Conservation (phyloP, 1,140 invertebrate genomes). For the Theocolax elegans region DNA sequence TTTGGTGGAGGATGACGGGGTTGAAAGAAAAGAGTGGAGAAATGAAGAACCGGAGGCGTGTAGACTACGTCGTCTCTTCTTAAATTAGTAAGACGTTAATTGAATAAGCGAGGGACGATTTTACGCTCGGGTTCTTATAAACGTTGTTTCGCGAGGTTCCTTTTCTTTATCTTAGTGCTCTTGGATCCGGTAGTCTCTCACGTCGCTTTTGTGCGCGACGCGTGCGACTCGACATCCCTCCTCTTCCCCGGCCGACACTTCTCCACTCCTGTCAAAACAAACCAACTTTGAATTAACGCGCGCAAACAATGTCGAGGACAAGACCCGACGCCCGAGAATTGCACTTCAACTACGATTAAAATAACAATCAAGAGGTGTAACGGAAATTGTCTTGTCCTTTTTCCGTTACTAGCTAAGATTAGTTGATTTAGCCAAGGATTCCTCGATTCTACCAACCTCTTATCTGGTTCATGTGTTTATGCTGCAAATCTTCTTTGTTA, state of each 20-base stretch:
- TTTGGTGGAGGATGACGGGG: no score
- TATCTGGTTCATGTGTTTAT: no score
- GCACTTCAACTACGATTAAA: constrained; percentile 25
- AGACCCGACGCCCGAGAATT: background rate
- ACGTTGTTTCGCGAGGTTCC: constrained; percentile 14
- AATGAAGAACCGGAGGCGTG: no score
- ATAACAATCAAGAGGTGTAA: constrained; percentile 22
- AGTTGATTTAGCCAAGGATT: no score
- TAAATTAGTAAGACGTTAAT: constrained; percentile 36
- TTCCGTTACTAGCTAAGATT: background rate
- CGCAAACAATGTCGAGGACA: constrained; percentile 27
- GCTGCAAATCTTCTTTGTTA: no score
- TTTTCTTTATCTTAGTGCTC: constrained; percentile 19
- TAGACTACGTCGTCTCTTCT: no score
- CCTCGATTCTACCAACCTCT: no score
- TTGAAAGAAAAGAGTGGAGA: no score
- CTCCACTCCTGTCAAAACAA: constrained; percentile 35
- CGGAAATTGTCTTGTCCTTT: background rate
- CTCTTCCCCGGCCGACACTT: no score
- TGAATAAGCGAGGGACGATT: constrained; percentile 23
- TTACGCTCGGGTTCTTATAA: constrained; percentile 21
- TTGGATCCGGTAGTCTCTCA: constrained; percentile 1
- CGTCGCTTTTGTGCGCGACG: constrained; percentile 11
- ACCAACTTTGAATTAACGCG: constrained; percentile 19
- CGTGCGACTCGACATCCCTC: background rate